Conservation (phyloP, 92 coral and sea anemone species). For the Pocillopora grandis region DNA sequence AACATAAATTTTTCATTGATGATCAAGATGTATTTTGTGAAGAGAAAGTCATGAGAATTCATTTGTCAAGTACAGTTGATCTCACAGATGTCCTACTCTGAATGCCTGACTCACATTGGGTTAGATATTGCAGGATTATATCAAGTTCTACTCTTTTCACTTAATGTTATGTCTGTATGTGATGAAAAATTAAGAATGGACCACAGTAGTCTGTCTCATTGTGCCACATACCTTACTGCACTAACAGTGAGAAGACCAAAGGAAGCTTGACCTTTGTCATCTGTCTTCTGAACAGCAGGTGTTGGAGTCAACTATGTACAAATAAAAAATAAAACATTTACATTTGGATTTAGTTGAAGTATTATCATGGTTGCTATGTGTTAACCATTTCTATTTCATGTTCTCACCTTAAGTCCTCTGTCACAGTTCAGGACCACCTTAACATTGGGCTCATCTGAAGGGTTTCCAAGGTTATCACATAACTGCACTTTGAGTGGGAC, state of each 20-base stretch:
- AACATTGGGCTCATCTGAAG: conserved; percentile 67
- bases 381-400: too few species aligned
- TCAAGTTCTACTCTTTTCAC: too few species aligned
- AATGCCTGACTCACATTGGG: too few species aligned
- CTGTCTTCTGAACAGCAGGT: conserved; percentile 80
- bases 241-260: conserved; percentile 78
- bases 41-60: background rate
- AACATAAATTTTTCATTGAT: background rate
- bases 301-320: conserved; percentile 70
- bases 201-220: too few species aligned
- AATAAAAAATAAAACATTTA: background rate
- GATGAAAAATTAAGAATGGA: too few species aligned
- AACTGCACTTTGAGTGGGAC: conserved; percentile 75
- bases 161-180: too few species aligned
- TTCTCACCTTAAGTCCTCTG: conserved; percentile 84
- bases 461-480: conserved; percentile 87
- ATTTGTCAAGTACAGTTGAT: background rate
- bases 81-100: too few species aligned
- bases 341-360: background rate
- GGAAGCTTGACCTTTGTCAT: conserved; percentile 74
- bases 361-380: background rate
- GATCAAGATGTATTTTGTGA: background rate
- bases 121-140: too few species aligned
- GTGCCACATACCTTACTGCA: conserved; percentile 69
- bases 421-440: conserved; percentile 87